These are phyloP conservation scores for Ditylenchus weischeri DNA, from an alignment of 2,888 invertebrate genomes.

Conservation along the genomic window DNA sequence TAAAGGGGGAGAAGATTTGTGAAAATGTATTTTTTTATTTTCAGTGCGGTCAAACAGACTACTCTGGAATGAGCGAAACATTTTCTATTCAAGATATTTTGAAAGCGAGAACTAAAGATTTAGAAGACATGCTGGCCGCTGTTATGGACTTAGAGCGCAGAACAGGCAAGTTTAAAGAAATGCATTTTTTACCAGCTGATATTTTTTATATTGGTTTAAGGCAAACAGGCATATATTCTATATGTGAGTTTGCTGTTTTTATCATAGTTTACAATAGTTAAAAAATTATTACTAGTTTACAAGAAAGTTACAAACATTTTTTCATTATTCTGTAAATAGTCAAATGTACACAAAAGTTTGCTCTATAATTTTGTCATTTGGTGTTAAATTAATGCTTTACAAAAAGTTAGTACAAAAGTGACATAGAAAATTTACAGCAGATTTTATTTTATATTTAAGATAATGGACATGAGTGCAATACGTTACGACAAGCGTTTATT, in stretches of 20 bases:
- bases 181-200: background rate
- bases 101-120: constrained; percentile 46
- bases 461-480: constrained; percentile 50
- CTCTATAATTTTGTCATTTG: too few species aligned
- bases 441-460: too few species aligned
- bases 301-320: too few species aligned
- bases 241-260: constrained; percentile 32
- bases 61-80: constrained; percentile 12
- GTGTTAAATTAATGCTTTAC: too few species aligned
- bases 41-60: constrained; percentile 4
- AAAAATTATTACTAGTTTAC: too few species aligned
- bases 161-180: constrained; percentile 36
- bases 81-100: constrained; percentile 36
- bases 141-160: constrained; percentile 48
- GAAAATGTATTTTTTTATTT: background rate
- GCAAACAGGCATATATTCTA: constrained; percentile 48
- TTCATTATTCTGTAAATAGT: too few species aligned
- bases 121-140: constrained; percentile 48
- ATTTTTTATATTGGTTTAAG: constrained; percentile 2
- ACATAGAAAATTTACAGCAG: too few species aligned
- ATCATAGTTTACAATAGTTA: too few species aligned
- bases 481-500: constrained; percentile 49
- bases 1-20: too few species aligned
- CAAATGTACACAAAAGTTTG: too few species aligned
- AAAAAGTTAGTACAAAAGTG: too few species aligned